These are phyloP conservation scores for Drosophila picticornis DNA, from an alignment of 2,888 invertebrate species.

Conservation along the genomic window DNA sequence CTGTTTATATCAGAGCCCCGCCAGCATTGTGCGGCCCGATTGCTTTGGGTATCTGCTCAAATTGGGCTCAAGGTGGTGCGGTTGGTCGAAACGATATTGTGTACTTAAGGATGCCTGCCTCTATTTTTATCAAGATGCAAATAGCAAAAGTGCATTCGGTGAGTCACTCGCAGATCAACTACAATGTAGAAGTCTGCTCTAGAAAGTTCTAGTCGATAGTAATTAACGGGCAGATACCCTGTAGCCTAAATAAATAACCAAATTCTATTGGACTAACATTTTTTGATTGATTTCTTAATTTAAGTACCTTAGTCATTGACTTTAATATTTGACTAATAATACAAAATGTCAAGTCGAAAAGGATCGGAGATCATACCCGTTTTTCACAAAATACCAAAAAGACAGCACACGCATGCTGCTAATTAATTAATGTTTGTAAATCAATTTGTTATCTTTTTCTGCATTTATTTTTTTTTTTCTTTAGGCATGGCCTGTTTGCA, in stretches of 20 bases:
- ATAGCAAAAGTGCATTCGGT: conserved; percentile 95
- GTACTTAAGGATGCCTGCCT: conserved; percentile 97
- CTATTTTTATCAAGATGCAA: conserved; percentile 96
- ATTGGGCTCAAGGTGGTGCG: conserved; percentile 93
- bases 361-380: neutral
- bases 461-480: neutral
- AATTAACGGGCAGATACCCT: conserved; percentile 7
- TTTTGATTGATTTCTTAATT: neutral
- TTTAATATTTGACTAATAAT: too few relatives aligned
- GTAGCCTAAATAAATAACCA: neutral
- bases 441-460: conserved; percentile 32
- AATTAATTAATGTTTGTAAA: conserved; percentile 58
- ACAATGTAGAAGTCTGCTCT: conserved; percentile 16
- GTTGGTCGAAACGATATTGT: conserved; percentile 96
- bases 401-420: conserved; percentile 34
- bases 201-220: neutral
- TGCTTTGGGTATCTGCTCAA: conserved; percentile 97
- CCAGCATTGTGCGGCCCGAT: conserved; percentile 92
- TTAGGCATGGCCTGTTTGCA: conserved; percentile 96
- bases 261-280: neutral
- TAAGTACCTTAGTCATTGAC: too few relatives aligned
- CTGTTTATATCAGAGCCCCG: conserved; percentile 92
- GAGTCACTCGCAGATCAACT: conserved; percentile 50
- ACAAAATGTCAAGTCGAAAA: neutral
- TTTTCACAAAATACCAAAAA: neutral